phyloP scores from a whole-genome alignment of 2,113 vertebrate species.

The Gnathonemus echidnorhynchus region DNA sequence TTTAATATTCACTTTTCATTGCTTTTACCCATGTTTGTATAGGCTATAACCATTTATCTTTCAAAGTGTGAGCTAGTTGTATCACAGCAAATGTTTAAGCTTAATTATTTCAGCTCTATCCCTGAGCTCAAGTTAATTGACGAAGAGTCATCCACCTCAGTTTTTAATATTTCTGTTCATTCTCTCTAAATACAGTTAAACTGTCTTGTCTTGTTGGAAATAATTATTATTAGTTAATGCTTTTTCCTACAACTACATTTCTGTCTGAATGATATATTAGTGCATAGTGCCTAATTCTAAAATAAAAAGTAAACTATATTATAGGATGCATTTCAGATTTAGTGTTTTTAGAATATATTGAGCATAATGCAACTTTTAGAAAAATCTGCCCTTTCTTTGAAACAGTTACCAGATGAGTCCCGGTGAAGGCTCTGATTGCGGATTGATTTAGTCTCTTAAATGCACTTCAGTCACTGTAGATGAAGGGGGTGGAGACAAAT shows the following conservation, averaged over 20 bases:
- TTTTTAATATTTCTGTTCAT: neutral
- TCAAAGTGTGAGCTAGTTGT: neutral
- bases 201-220: neutral
- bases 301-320: neutral
- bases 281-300: neutral
- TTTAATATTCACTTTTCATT: neutral
- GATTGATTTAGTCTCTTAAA: neutral
- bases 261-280: neutral
- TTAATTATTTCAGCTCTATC: neutral
- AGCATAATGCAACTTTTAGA: neutral
- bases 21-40: neutral
- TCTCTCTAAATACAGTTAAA: neutral
- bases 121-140: neutral
- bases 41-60: neutral
- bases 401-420: neutral
- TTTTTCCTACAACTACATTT: neutral
- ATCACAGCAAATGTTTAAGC: neutral
- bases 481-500: neutral
- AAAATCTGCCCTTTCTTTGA: neutral
- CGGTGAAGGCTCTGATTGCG: neutral
- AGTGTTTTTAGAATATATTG: neutral
- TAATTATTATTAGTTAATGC: neutral
- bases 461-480: neutral
- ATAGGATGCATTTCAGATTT: neutral
- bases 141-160: neutral